phyloP scores from a whole-genome alignment of 1,140 invertebrate species.

The Nasonia vitripennis region DNA sequence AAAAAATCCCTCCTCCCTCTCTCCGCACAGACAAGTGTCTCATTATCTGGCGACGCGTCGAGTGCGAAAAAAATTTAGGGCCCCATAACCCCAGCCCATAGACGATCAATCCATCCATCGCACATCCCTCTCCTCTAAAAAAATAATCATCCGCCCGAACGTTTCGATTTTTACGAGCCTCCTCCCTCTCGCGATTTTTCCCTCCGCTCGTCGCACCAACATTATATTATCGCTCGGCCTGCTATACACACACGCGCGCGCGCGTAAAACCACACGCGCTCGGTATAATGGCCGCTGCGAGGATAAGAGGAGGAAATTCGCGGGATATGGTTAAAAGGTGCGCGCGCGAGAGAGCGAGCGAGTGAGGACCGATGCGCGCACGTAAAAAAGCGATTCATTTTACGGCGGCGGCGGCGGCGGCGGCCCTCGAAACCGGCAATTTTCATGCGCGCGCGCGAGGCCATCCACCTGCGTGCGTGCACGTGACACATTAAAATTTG shows the following conservation, averaged over 20 bases:
- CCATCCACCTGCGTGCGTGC: slow-evolving; percentile 38
- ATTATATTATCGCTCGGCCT: neutral
- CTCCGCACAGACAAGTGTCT: slow-evolving; percentile 21
- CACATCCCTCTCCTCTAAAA: neutral
- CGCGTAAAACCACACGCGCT: neutral
- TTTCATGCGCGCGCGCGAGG: slow-evolving; percentile 36
- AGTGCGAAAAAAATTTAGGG: slow-evolving; percentile 9
- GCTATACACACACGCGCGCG: neutral
- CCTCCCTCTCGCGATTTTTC: neutral
- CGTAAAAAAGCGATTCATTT: slow-evolving; percentile 58
- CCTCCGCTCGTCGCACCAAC: neutral
- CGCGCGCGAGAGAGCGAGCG: neutral
- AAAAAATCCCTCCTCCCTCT: neutral
- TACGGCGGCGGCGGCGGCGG: neutral
- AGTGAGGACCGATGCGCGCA: slow-evolving; percentile 22
- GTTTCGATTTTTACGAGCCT: slow-evolving; percentile 13
- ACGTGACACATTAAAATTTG: slow-evolving; percentile 49
- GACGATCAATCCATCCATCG: neutral
- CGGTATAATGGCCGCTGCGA: neutral
- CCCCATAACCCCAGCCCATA: neutral
- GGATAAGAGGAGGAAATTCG: slow-evolving; percentile 8
- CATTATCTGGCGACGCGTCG: neutral
- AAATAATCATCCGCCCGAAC: slow-evolving; percentile 15
- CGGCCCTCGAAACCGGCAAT: slow-evolving; percentile 31
- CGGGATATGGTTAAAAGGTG: slow-evolving; percentile 1